Percentiles rank a stretch among this genome's conserved stretches.
These are phyloP conservation scores for Chlorocebus sabaeus DNA, from an alignment of 2,113 vertebrate genomes.

Conservation along the genomic window DNA sequence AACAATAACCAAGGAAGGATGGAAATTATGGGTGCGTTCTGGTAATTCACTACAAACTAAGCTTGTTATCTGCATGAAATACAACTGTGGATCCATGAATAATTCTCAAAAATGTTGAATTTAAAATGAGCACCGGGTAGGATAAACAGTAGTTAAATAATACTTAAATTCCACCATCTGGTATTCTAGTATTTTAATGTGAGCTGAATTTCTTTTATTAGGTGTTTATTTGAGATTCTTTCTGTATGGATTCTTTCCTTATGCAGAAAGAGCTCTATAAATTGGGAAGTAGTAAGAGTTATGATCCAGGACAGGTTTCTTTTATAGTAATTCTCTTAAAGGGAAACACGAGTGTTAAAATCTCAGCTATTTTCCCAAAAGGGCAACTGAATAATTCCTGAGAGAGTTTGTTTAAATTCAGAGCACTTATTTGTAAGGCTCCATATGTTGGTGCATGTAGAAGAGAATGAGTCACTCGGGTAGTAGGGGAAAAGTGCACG, in stretches of 20 bases:
- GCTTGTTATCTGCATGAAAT: conserved; percentile 77
- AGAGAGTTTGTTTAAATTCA: conserved; percentile 8
- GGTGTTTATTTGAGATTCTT: conserved; percentile 72
- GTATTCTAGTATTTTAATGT: conserved; percentile 67
- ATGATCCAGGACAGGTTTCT: conserved; percentile 52
- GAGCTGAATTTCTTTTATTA: conserved; percentile 74
- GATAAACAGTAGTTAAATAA: conserved; percentile 75
- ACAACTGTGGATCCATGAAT: conserved; percentile 69
- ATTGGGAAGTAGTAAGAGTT: conserved; percentile 46
- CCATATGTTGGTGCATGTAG: neutral
- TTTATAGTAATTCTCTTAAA: conserved; percentile 61
- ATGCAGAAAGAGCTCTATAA: conserved; percentile 52
- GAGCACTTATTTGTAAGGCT: conserved; percentile 16
- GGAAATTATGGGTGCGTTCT: conserved; percentile 73
- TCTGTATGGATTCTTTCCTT: conserved; percentile 40
- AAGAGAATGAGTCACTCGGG: neutral
- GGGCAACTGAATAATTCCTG: neutral
- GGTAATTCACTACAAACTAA: conserved; percentile 74
- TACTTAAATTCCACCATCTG: conserved; percentile 56
- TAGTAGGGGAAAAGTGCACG: neutral
- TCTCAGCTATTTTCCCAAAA: conserved; percentile 22
- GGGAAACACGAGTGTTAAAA: conserved; percentile 10
- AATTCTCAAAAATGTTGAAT: conserved; percentile 78
- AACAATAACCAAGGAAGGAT: conserved; percentile 74
- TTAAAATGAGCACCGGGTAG: conserved; percentile 68